Percentiles rank a stretch among this genome's conserved stretches.
These are phyloP conservation scores for Hyppa rectilinea DNA, from an alignment of 2,888 invertebrate genomes.

Conservation along the genomic window DNA sequence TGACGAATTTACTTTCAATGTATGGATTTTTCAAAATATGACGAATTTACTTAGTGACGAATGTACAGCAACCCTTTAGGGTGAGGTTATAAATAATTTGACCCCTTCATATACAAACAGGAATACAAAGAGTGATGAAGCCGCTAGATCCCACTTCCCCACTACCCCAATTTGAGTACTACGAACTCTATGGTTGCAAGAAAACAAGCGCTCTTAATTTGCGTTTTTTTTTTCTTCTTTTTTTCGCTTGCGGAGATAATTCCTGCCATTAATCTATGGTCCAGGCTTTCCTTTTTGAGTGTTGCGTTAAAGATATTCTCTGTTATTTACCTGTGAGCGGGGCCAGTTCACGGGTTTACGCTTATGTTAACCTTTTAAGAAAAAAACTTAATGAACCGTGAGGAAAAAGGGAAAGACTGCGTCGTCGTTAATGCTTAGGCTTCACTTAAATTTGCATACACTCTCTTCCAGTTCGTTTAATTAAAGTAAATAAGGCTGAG, in stretches of 20 bases:
- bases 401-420: slow-evolving; percentile 74
- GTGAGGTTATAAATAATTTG: not conserved
- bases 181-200: not conserved
- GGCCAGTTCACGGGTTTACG: slow-evolving; percentile 79
- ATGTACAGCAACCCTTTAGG: no score
- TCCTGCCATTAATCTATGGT: slow-evolving; percentile 47
- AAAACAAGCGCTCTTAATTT: slow-evolving; percentile 36
- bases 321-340: slow-evolving; percentile 72
- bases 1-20: no score
- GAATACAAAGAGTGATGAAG: not conserved
- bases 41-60: no score
- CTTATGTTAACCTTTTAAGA: slow-evolving; percentile 84
- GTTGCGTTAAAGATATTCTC: slow-evolving; percentile 72
- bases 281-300: slow-evolving; percentile 56
- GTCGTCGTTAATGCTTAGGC: slow-evolving; percentile 62
- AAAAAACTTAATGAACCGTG: slow-evolving; percentile 83
- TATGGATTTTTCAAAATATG: no score
- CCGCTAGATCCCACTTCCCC: not conserved
- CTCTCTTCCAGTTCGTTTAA: slow-evolving; percentile 65
- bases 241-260: slow-evolving; percentile 40
- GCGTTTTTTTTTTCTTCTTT: not conserved
- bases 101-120: not conserved
- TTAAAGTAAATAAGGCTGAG: slow-evolving; percentile 63
- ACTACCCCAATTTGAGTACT: slow-evolving; percentile 3
- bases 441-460: slow-evolving; percentile 64